Evolutionary conservation across 2,797 vertebrate genomes (phyloP).

Genomic region (Falco rusticolus): DNA sequence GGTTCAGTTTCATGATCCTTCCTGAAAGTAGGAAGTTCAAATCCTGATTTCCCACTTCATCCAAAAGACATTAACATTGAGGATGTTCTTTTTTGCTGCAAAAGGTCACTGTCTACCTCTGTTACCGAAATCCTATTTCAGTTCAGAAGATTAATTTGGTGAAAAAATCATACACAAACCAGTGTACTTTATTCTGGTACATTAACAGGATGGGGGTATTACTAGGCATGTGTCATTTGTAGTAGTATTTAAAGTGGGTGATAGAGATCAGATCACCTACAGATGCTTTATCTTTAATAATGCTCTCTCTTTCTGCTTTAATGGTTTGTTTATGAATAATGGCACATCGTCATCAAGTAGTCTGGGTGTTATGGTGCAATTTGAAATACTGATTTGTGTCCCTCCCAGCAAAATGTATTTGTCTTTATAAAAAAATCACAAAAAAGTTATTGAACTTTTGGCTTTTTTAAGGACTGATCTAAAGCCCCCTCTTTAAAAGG

Average conservation of each 20-base stretch:
- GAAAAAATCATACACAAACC: background rate
- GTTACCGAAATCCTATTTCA: background rate
- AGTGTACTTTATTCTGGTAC: background rate
- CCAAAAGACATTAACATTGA: background rate
- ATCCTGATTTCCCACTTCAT: background rate
- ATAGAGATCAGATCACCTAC: background rate
- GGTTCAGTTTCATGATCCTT: background rate
- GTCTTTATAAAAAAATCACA: background rate
- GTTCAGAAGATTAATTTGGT: background rate
- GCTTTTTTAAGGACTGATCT: background rate
- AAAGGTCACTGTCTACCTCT: background rate
- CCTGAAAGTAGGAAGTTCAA: background rate
- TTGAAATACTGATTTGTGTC: background rate
- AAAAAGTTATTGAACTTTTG: background rate
- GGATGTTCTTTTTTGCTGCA: background rate
- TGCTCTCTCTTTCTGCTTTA: background rate
- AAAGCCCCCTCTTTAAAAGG: background rate
- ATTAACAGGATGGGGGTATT: background rate
- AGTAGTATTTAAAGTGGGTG: background rate
- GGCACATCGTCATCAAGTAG: background rate
- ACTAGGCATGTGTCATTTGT: background rate
- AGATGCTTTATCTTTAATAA: background rate
- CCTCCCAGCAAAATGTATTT: background rate
- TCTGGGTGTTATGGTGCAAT: background rate
- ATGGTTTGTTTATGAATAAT: background rate